Conservation (phyloP, 37 sponge, comb jelly and placozoan genomes). For the Aplysina aerophoba region DNA sequence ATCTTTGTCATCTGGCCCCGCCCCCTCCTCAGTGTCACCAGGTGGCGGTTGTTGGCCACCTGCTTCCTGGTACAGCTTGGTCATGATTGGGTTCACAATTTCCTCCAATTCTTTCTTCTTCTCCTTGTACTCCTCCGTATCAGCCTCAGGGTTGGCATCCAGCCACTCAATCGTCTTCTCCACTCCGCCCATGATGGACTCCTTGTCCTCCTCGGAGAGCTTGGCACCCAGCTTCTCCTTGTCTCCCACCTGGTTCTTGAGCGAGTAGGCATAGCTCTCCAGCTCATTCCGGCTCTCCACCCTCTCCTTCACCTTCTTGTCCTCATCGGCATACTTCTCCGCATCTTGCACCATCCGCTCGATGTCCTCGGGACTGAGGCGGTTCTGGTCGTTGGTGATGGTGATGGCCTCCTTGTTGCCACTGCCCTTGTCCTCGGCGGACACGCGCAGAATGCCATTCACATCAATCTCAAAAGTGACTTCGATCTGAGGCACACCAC, state of each 20-base stretch:
- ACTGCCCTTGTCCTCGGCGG: conserved; percentile 99
- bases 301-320: conserved; percentile 86
- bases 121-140: conserved; percentile 76
- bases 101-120: conserved; percentile 97
- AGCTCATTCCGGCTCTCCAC: conserved; percentile 94
- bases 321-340: conserved; percentile 98
- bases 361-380: conserved; percentile 96
- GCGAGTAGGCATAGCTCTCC: conserved; percentile 91
- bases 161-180: conserved; percentile 88
- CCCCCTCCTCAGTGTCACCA: conserved; percentile 3
- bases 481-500: conserved; percentile 98
- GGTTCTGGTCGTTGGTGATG: conserved; percentile 97
- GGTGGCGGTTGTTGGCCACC: conserved; percentile 67
- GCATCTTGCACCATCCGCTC: conserved; percentile 97
- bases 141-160: conserved; percentile 86
- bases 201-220: conserved; percentile 90
- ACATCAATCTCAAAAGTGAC: conserved; percentile 99
- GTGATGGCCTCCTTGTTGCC: conserved; percentile 92
- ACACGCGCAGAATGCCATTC: conserved; percentile 95
- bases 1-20: conserved; percentile 42
- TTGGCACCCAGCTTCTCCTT: conserved; percentile 95
- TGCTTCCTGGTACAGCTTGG: conserved; percentile 86
- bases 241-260: conserved; percentile 93
- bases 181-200: conserved; percentile 77
- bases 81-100: conserved; percentile 92